Conservation (phyloP, 2,888 invertebrate species). For the Protonemura montana region DNA sequence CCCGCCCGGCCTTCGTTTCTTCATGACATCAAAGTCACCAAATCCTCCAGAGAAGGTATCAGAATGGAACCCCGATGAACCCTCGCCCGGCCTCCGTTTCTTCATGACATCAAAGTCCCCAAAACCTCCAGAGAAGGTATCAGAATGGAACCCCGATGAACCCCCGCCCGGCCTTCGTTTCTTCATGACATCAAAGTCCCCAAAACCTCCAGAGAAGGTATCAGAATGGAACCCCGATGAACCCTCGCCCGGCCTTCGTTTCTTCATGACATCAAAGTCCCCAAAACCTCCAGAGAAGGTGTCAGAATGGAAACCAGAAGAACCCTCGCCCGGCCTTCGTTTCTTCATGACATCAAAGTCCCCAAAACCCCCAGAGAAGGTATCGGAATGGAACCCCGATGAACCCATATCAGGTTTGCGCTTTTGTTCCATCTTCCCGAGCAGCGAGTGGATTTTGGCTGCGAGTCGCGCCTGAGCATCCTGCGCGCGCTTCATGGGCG, state of each 20-base stretch:
- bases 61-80: conserved; percentile 55
- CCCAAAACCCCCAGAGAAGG: conserved; percentile 55
- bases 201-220: conserved; percentile 55
- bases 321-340: conserved; percentile 51
- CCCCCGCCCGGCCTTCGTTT: conserved; percentile 53
- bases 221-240: conserved; percentile 56
- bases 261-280: conserved; percentile 55
- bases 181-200: conserved; percentile 55
- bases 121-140: conserved; percentile 54
- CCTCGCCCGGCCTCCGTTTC: conserved; percentile 53
- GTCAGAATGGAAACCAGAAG: conserved; percentile 56
- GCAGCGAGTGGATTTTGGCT: conserved; percentile 1
- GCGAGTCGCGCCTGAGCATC: neutral
- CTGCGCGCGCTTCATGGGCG: conserved; percentile 51
- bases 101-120: conserved; percentile 54
- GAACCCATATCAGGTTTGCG: conserved; percentile 46
- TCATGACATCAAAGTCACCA: conserved; percentile 55
- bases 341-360: conserved; percentile 52
- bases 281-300: conserved; percentile 56
- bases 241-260: conserved; percentile 53
- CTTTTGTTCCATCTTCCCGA: conserved; percentile 42
- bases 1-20: conserved; percentile 52
- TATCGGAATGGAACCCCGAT: conserved; percentile 50
- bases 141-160: conserved; percentile 54
- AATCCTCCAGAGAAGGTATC: conserved; percentile 56